Conservation (phyloP, 2,888 invertebrate species). For the Rhingia rostrata region DNA sequence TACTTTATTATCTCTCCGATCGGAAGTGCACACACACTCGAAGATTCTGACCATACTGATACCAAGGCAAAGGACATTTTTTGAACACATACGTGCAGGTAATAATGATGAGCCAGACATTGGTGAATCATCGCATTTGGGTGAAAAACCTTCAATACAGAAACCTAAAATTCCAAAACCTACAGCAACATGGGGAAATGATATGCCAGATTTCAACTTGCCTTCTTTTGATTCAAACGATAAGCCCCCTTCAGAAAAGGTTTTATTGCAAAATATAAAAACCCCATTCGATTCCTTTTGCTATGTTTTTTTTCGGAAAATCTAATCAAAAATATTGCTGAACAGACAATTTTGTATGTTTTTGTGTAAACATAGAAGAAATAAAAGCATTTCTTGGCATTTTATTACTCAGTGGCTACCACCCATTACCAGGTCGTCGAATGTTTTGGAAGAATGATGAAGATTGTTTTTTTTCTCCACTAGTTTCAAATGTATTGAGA, state of each 20-base stretch:
- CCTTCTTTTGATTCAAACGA: not conserved
- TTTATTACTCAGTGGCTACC: not conserved
- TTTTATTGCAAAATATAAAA: not conserved
- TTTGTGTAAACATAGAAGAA: slow-evolving; percentile 6
- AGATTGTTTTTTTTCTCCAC: slow-evolving; percentile 2
- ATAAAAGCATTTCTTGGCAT: not conserved
- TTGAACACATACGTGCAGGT: slow-evolving; percentile 9
- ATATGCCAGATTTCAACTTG: not conserved
- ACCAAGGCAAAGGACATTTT: no score
- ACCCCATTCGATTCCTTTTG: no score
- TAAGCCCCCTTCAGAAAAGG: not conserved
- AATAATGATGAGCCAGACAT: slow-evolving; percentile 2
- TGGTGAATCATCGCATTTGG: slow-evolving; percentile 2
- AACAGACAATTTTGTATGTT: no score
- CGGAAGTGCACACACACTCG: no score
- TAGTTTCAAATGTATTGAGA: not conserved
- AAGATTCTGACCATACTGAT: no score
- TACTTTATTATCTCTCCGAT: no score
- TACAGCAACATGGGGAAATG: not conserved
- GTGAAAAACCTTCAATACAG: no score
- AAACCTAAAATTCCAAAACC: not conserved
- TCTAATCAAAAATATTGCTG: no score
- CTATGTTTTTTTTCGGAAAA: no score
- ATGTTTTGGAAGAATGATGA: not conserved
- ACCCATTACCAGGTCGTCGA: no score